Base-by-base conservation (phyloP, 2,797 vertebrate species). In the Phylloscopus collybita region DNA sequence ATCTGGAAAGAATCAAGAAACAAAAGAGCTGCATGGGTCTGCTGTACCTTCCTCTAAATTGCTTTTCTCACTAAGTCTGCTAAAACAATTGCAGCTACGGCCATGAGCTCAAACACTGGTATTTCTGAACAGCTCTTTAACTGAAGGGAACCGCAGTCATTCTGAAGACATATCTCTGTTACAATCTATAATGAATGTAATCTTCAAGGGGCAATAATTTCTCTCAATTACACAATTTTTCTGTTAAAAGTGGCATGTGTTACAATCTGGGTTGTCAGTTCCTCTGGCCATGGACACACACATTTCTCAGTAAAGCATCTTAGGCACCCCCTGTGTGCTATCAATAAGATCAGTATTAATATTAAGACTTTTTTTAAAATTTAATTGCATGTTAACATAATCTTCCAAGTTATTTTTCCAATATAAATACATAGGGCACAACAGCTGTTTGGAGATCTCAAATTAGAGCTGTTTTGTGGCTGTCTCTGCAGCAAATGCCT, bases 191-290 rank as follows among this genome's bases (percentile, higher is more conserved):
- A 71, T 88, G 72, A 94, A 94, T 95, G 92, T 82, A 93, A 86
- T 93, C 87, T 93, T 92, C 22, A 47, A 95, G 94, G 94, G 86
- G 91, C 88, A 40, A 80, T 96, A 97, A 96, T 88, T 97, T 93
- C 96, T 93, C 94, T 97, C 95, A 97, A 93, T 97, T 96, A 97
- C 88, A 87, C 67, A 71, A 45, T 95, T 92, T 93, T 93, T 94
- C 86, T 87, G 47, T 94, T 90, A 82, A 85, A 94, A 90, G 73
- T 85, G 86, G 60, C 80, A 27, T 40, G 67, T 50, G 71, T 88
- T 95, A 81, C 67, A 71, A 18, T 78, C 64, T 62, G 54, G 45
- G 38, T n/a, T 96, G 86, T 92, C 86, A 89, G 86, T 50, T 93
- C 84, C 84, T 91, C 86, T 79, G 72, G 86, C 89, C 69, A 40